A percentile compares a stretch with the other conserved stretches of the same genome.
These are phyloP conservation scores for Eubucco bourcierii DNA, from an alignment of 2,113 vertebrate genomes.

Conservation along the genomic window DNA sequence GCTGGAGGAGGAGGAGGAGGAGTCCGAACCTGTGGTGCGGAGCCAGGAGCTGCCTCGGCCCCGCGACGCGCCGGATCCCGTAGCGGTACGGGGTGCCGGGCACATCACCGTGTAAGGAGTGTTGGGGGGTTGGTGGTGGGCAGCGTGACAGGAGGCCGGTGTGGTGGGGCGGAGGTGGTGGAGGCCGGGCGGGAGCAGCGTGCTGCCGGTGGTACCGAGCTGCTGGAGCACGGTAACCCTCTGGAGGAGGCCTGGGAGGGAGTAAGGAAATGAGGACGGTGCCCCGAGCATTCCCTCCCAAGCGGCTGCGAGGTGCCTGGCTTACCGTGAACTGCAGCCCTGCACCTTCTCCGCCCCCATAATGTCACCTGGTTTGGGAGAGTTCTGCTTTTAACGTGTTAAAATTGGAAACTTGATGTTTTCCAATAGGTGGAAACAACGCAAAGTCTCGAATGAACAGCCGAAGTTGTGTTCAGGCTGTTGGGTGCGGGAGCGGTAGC, in stretches of 20 bases:
- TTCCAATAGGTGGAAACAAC: neutral
- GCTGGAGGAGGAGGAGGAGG: conserved; percentile 88
- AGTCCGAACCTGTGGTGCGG: conserved; percentile 79
- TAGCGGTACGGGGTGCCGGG: conserved; percentile 93
- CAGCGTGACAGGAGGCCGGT: conserved; percentile 11
- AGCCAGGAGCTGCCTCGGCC: conserved; percentile 86
- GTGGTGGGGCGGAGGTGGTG: neutral
- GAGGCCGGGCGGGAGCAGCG: neutral
- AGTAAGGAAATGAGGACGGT: neutral
- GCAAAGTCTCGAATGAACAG: neutral
- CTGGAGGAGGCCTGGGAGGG: neutral
- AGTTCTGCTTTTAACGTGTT: neutral
- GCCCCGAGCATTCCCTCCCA: neutral
- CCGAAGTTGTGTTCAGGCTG: neutral
- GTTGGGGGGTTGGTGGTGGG: neutral
- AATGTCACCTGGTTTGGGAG: neutral
- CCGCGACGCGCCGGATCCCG: conserved; percentile 90
- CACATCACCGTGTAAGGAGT: conserved; percentile 97
- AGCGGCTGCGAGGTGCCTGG: neutral
- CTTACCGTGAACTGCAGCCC: neutral
- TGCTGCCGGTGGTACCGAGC: neutral
- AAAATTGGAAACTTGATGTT: neutral
- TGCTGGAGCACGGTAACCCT: neutral
- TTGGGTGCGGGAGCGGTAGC: neutral
- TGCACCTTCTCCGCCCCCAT: neutral